Base-by-base conservation (phyloP, 2,888 invertebrate genomes). In the Lordiphosa fenestrarum region DNA sequence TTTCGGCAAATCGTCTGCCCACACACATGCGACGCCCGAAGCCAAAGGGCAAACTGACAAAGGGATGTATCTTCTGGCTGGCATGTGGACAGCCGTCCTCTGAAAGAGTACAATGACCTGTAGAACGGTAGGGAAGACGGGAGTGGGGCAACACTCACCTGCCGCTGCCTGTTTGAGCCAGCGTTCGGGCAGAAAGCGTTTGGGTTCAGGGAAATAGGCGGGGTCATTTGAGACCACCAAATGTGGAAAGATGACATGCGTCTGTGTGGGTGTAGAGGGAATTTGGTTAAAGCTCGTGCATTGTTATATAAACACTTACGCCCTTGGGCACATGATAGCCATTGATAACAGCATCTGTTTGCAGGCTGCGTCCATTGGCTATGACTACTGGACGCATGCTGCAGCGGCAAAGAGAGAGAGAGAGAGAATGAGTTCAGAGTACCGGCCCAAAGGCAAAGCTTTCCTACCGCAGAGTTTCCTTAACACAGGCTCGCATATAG, bases 341-440 rank as follows among this genome's bases (percentile, higher is more conserved):
- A 58, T 93, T 93, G 80, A 96, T 92, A 9, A 94, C 91, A 2
- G 95, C 91, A 88, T 95, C 94, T 6, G 93, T 92, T 87, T 94
- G 94, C 50, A 95, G 91, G 84, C 93, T 94, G 71, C 96, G 91
- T 4, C 94, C 94, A 76, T 95, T 94, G 37, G 95, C 95, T 82
- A 95, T 92, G 66, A 95, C 94, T 12, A 95, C 95, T 6, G 95
- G 96, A 88, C 94, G 94, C 89, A 96, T 93, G 85, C 95, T 94
- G 30, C 30, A 7, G 6, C 23, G 47, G 25, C n/a, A 33, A 15
- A 25, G 2, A 15, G 4, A 3, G 23, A 9, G 2, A 23, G 12
- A 21, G 12, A 42, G 5, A 46, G 15, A 25, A 9, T n/a, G 25
- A 19, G 6, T 6, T 4, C 2, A 10, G 23, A 62, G 53, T 53